Base-by-base conservation (phyloP, 2,888 invertebrate genomes). In the Drosophila anomalata region DNA sequence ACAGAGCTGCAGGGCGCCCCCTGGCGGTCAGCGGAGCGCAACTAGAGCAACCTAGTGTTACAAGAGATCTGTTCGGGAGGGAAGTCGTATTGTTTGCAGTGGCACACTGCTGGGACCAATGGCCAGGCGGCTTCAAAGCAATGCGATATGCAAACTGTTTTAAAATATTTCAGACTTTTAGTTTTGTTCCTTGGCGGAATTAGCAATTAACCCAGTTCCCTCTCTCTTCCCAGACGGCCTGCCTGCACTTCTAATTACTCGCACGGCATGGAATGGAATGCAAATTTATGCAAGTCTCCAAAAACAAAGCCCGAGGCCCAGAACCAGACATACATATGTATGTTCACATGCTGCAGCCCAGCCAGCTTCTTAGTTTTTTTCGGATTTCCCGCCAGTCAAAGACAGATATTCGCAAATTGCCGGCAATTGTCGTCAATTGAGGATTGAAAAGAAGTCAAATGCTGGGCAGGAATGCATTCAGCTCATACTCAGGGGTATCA, bases 341-440 rank as follows among this genome's bases (percentile, higher is more conserved):
- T 14, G 14, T 14, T 14, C 14, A 14, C 14, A 17, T 8, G 17
- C 14, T 17, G 14, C 2, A 0, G 7, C 14, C 14, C 3, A 20
- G 41, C 14, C 41, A 5, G 14, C 41, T 17, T 20, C 20, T 22
- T 22, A 12, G 44, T 42, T 17, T 20, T 29, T n/a, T 17, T 60
- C 4, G 60, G 47, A 61, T 11, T 24, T 62, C 60, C 60, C 17
- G 61, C 60, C 66, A 63, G 33, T 44, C 44, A 29, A 63, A 53
- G 53, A 44, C 66, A 26, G 41, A 41, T 24, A 36, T 36, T 11
- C 7, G 53, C 77, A 82, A 82, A 82, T 83, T 87, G 82, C 65
- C 76, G 57, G 79, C 88, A 87, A 83, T 85, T 85, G 86, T 86
- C 76, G 88, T 82, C 90, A 90, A 90, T 90, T 90, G 83, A 89